A percentile compares a stretch with the other conserved stretches of the same genome.
Evolutionary conservation across 2,113 vertebrate genomes (phyloP).

Genomic region (Zapornia atra): DNA sequence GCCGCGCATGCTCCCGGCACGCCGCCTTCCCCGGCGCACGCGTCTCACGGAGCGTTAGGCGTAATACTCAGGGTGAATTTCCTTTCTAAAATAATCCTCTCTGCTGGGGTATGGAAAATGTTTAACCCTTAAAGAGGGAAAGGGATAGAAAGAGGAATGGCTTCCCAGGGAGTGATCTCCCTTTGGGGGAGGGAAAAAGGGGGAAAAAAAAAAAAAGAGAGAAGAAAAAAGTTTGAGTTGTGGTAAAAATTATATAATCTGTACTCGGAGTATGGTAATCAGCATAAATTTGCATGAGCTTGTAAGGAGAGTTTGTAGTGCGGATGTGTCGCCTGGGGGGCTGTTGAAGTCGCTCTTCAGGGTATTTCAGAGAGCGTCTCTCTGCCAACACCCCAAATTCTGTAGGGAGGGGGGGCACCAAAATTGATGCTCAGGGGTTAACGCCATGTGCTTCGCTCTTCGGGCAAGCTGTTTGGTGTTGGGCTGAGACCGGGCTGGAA

Average conservation of each 20-base stretch:
- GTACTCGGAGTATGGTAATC: neutral
- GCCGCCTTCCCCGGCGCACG: accelerated
- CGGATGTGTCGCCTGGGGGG: neutral
- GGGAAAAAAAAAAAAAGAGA: too few relatives aligned
- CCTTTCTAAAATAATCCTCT: neutral
- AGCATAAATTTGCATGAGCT: neutral
- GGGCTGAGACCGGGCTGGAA: neutral
- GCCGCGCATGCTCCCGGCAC: neutral
- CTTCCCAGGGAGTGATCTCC: neutral
- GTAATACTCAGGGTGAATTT: neutral
- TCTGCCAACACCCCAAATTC: neutral
- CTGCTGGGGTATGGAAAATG: neutral
- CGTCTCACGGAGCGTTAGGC: neutral
- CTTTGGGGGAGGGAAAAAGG: neutral
- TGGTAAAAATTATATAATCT: neutral
- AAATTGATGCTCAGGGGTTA: neutral
- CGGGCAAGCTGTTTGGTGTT: neutral
- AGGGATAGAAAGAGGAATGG: neutral
- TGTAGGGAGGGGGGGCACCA: neutral
- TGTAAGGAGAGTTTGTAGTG: neutral
- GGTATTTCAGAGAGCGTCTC: neutral
- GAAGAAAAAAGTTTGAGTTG: neutral
- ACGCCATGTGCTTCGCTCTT: accelerated
- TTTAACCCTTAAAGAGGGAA: neutral
- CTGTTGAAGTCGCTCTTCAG: neutral